phyloP scores from a whole-genome alignment of 2,888 invertebrate genomes.

The Icerya purchasi region DNA sequence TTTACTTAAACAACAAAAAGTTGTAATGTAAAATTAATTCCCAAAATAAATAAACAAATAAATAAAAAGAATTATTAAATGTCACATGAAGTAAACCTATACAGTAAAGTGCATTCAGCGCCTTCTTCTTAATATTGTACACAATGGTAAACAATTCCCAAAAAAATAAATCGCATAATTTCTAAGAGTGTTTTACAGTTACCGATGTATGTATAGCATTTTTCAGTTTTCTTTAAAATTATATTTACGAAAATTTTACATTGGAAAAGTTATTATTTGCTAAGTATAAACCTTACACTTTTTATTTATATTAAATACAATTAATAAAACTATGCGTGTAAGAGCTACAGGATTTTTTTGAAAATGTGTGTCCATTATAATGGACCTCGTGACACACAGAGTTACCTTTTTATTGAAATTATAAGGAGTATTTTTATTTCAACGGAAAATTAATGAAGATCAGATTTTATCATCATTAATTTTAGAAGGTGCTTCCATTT shows the following conservation, averaged over 20 bases:
- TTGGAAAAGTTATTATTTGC: too few species aligned
- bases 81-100: too few species aligned
- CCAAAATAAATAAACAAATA: too few species aligned
- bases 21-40: too few species aligned
- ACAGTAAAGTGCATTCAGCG: too few species aligned
- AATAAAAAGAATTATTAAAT: too few species aligned
- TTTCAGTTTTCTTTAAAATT: not conserved
- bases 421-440: not conserved
- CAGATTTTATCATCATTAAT: not conserved
- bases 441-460: not conserved
- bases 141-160: not conserved
- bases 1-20: too few species aligned
- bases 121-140: not conserved
- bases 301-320: not conserved
- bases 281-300: too few species aligned
- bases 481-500: not conserved
- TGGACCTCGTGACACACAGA: not conserved
- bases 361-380: not conserved
- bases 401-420: not conserved
- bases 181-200: not conserved
- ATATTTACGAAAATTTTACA: too few species aligned
- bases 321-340: not conserved
- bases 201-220: too few species aligned
- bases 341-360: not conserved
- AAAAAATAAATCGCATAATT: not conserved